phyloP scores from a whole-genome alignment of 2,797 vertebrate species.

The Anguilla obscura region DNA sequence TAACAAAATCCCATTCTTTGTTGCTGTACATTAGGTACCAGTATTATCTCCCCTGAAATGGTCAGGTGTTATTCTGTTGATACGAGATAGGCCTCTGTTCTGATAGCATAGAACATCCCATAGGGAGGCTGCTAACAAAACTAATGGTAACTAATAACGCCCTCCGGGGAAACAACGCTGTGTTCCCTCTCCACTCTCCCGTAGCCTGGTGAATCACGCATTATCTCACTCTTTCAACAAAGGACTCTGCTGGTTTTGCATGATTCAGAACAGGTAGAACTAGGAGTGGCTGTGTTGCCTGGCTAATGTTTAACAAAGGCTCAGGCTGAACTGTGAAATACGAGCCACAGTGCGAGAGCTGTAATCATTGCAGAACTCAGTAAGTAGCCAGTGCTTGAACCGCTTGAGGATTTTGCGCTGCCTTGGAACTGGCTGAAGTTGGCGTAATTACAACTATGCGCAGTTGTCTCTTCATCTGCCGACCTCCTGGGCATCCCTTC shows the following conservation, averaged over 20 bases:
- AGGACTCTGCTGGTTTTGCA: background rate
- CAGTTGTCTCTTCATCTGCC: background rate
- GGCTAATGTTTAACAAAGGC: conserved; percentile 16
- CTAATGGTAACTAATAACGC: conserved; percentile 42
- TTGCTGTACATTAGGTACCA: background rate
- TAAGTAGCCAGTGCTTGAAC: background rate
- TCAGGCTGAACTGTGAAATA: background rate
- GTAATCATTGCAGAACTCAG: background rate
- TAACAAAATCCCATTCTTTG: background rate
- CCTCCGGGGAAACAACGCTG: background rate
- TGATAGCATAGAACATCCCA: conserved; percentile 11
- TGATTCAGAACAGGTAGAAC: background rate
- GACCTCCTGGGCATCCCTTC: background rate
- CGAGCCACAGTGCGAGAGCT: background rate
- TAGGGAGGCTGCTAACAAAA: conserved; percentile 44
- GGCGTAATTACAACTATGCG: background rate
- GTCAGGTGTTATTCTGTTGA: background rate
- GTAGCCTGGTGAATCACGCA: conserved; percentile 37
- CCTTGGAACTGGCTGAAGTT: conserved; percentile 6
- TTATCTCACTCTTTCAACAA: background rate
- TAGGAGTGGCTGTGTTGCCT: background rate
- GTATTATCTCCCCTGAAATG: conserved; percentile 48
- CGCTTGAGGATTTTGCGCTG: background rate
- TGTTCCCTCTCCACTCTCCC: conserved; percentile 25
- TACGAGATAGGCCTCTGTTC: conserved; percentile 33